Percentiles rank a stretch among this genome's conserved stretches.
phyloP scores from a whole-genome alignment of 2,113 vertebrate genomes.

The Zosterops japonicus region DNA sequence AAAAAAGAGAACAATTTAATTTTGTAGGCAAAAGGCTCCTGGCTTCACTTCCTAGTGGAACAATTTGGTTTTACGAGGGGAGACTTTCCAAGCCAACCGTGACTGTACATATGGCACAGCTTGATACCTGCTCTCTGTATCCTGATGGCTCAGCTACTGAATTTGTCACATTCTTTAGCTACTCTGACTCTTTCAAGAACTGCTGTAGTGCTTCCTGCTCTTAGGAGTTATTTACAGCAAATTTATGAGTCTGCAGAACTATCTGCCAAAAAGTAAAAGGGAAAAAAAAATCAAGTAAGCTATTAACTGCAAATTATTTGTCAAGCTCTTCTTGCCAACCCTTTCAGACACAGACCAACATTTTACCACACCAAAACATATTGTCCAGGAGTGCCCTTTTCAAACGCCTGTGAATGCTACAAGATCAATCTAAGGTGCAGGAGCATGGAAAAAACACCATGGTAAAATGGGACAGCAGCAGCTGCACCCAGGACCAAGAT shows the following conservation, averaged over 20 bases:
- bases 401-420: not conserved
- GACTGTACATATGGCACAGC: constrained; percentile 68
- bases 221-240: constrained; percentile 45
- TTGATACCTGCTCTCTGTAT: constrained; percentile 65
- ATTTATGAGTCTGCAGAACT: constrained; percentile 50
- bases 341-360: not conserved
- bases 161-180: constrained; percentile 63
- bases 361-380: not conserved
- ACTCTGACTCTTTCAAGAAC: constrained; percentile 46
- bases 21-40: constrained; percentile 34
- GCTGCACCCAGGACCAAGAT: not conserved
- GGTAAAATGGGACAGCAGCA: not conserved
- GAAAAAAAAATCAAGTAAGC: not conserved
- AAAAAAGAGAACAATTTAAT: constrained; percentile 53
- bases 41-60: constrained; percentile 47
- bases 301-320: constrained; percentile 37
- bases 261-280: not conserved
- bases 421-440: not conserved
- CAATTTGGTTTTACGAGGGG: constrained; percentile 55
- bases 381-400: not conserved
- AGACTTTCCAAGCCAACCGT: constrained; percentile 63
- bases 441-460: not conserved
- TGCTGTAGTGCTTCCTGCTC: constrained; percentile 28
- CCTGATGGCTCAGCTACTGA: constrained; percentile 65
- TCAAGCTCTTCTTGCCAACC: not conserved